Conservation (phyloP, 92 coral and sea anemone species). For the Heteractis magnifica region DNA sequence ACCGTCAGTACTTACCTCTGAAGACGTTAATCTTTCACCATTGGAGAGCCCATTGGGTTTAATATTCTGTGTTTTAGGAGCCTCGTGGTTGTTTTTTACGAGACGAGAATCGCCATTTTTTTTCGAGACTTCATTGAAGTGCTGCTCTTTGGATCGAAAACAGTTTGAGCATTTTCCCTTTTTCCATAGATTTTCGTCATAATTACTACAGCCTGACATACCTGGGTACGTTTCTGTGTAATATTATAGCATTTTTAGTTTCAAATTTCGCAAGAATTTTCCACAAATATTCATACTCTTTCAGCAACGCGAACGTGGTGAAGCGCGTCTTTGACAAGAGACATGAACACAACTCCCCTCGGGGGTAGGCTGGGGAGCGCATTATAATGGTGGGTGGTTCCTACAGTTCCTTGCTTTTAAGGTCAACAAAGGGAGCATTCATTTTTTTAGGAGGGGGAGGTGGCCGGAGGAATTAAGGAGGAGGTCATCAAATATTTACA, state of each 20-base stretch:
- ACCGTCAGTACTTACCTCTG: slow-evolving; percentile 18
- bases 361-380: slow-evolving; percentile 31
- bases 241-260: slow-evolving; percentile 27
- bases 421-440: background rate
- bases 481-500: no score
- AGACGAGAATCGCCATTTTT: slow-evolving; percentile 18
- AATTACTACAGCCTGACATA: slow-evolving; percentile 79
- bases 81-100: background rate
- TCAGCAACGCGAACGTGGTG: background rate
- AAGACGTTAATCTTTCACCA: slow-evolving; percentile 6
- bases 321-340: slow-evolving; percentile 37
- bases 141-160: slow-evolving; percentile 66
- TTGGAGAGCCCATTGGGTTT: slow-evolving; percentile 25
- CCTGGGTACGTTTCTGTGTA: slow-evolving; percentile 26
- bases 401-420: slow-evolving; percentile 12
- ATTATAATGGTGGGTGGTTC: slow-evolving; percentile 34
- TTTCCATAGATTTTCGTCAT: slow-evolving; percentile 85
- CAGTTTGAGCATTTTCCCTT: slow-evolving; percentile 89
- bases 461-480: no score
- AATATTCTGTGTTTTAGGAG: background rate
- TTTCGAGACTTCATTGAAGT: slow-evolving; percentile 11
- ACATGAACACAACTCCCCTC: slow-evolving; percentile 31
- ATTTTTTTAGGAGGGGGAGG: no score
- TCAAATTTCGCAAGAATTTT: slow-evolving; percentile 24
- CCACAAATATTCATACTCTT: background rate